These are phyloP conservation scores for Etheostoma perlongum DNA, from an alignment of 2,797 vertebrate species.

Conservation along the genomic window DNA sequence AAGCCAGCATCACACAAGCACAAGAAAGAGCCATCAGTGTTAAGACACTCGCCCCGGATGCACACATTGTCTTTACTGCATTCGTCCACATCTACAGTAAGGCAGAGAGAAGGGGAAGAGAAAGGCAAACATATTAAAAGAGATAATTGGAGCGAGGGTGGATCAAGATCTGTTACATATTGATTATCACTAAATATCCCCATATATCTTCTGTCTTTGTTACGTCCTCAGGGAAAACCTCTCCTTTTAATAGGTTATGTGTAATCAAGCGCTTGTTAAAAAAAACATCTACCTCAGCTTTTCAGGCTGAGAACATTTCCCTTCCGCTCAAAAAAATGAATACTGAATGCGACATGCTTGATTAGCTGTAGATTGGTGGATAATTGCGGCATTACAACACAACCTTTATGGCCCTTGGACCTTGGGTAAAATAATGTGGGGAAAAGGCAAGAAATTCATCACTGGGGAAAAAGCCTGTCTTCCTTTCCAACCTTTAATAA, in stretches of 20 bases:
- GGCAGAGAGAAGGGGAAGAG: background rate
- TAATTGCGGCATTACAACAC: constrained; percentile 82
- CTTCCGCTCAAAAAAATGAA: constrained; percentile 67
- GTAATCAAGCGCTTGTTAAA: constrained; percentile 67
- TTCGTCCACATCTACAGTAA: constrained; percentile 77
- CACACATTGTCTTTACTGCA: constrained; percentile 79
- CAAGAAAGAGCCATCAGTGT: constrained; percentile 80
- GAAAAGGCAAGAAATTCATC: constrained; percentile 36
- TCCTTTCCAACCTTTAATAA: constrained; percentile 64
- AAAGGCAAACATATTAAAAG: constrained; percentile 20
- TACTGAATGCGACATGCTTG: constrained; percentile 73
- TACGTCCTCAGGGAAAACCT: constrained; percentile 46
- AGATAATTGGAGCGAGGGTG: constrained; percentile 28
- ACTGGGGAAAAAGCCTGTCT: constrained; percentile 43
- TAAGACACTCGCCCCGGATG: constrained; percentile 75
- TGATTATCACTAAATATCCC: constrained; percentile 59
- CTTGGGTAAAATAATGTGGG: constrained; percentile 43
- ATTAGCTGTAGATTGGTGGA: constrained; percentile 77
- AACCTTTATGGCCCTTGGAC: constrained; percentile 57
- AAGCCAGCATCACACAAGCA: constrained; percentile 83
- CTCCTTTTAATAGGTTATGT: constrained; percentile 45
- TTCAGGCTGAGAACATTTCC: constrained; percentile 70
- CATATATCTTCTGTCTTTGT: constrained; percentile 36
- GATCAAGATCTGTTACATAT: constrained; percentile 41
- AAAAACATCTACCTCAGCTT: constrained; percentile 53